Evolutionary conservation across 2,797 vertebrate genomes (phyloP).

Genomic region (Sebastes diaconus): DNA sequence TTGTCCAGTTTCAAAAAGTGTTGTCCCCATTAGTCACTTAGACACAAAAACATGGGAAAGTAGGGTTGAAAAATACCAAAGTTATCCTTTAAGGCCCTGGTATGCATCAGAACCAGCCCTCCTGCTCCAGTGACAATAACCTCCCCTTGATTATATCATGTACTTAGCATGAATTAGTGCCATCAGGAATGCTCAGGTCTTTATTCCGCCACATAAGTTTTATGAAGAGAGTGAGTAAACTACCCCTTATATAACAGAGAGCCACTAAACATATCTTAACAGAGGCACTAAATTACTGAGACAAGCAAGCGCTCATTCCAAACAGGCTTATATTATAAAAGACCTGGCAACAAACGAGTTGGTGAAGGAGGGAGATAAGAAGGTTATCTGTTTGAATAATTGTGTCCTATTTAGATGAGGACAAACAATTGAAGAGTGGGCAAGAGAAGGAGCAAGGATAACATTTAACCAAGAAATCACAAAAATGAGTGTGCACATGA

Average conservation of each 20-base stretch:
- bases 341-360: slow-evolving; percentile 16
- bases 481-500: not conserved
- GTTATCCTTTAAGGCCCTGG: not conserved
- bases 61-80: no score
- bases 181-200: slow-evolving; percentile 14
- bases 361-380: not conserved
- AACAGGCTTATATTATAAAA: not conserved
- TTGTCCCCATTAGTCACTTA: no score
- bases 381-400: slow-evolving; percentile 7
- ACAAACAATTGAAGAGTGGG: not conserved
- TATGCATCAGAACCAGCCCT: not conserved
- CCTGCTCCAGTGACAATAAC: not conserved
- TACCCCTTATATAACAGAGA: slow-evolving; percentile 27
- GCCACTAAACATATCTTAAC: slow-evolving; percentile 31
- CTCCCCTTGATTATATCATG: not conserved
- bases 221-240: slow-evolving; percentile 45
- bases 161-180: slow-evolving; percentile 43
- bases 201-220: slow-evolving; percentile 44
- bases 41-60: no score
- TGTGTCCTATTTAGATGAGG: not conserved
- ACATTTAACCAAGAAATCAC: not conserved
- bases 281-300: slow-evolving; percentile 33
- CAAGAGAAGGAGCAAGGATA: not conserved
- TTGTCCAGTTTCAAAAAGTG: no score
- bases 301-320: slow-evolving; percentile 11